A percentile compares a stretch with the other conserved stretches of the same genome.
Evolutionary conservation across 2,888 invertebrate genomes (phyloP).

Genomic region (Acanthoscelides obtectus): DNA sequence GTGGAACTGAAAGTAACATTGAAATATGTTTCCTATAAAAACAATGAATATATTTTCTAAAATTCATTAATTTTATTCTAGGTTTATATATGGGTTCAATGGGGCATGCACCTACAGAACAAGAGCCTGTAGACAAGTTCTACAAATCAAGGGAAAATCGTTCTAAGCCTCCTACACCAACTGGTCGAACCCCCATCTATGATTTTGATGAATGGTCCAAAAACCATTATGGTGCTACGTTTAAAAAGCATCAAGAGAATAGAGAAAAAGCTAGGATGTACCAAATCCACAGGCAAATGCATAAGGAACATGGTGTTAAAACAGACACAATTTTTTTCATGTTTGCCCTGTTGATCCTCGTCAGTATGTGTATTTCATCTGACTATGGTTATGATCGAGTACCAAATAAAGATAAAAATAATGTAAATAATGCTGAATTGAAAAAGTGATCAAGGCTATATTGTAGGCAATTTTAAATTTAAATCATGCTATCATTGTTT

Average conservation of each 20-base stretch:
- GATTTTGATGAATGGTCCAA: conserved; percentile 76
- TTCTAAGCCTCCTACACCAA: conserved; percentile 51
- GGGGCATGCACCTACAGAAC: conserved; percentile 1
- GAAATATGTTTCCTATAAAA: too few relatives aligned
- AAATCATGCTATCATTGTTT: neutral
- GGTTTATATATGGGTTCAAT: conserved; percentile 18
- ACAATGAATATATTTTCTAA: too few relatives aligned
- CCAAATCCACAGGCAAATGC: conserved; percentile 4
- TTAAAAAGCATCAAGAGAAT: conserved; percentile 38
- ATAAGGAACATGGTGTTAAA: conserved; percentile 10
- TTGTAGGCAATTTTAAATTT: neutral
- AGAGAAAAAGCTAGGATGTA: conserved; percentile 17
- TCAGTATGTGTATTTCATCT: conserved; percentile 10
- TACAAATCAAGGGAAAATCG: conserved; percentile 58
- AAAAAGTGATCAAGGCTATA: neutral
- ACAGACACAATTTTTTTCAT: conserved; percentile 16
- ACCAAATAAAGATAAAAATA: neutral
- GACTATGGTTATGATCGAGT: conserved; percentile 11
- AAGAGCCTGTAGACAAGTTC: conserved; percentile 47
- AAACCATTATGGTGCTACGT: conserved; percentile 50
- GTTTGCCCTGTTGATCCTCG: conserved; percentile 7
- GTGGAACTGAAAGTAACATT: too few relatives aligned
- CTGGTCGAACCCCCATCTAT: conserved; percentile 64
- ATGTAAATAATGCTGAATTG: neutral
- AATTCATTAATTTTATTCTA: conserved; percentile 17